Percentiles rank a stretch among this genome's conserved stretches.
Evolutionary conservation across 2,888 invertebrate species (phyloP).

Genomic region (Nymphalis c-album): DNA sequence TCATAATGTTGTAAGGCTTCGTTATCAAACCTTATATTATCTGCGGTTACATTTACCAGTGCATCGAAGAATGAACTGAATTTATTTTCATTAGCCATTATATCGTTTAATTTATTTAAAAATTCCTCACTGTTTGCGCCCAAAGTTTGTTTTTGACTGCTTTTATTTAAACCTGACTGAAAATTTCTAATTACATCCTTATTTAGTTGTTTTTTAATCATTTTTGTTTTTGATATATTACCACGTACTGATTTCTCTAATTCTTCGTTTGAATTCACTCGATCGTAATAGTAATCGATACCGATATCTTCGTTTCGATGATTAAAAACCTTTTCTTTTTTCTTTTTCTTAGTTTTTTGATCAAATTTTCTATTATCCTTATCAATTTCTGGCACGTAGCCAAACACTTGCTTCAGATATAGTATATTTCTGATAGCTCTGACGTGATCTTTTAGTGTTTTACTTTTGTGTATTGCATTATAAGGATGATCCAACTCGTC

Average conservation of each 20-base stretch:
- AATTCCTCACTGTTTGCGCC: neutral
- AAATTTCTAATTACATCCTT: conserved; percentile 16
- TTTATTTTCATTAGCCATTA: conserved; percentile 2
- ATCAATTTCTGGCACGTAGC: conserved; percentile 23
- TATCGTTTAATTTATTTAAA: conserved; percentile 25
- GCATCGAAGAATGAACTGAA: conserved; percentile 40
- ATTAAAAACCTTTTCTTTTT: neutral
- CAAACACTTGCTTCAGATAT: conserved; percentile 42
- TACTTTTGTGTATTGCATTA: conserved; percentile 34
- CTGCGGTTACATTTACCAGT: conserved; percentile 51
- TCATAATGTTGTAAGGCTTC: conserved; percentile 53
- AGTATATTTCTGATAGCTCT: conserved; percentile 48
- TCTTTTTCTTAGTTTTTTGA: neutral
- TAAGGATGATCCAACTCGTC: conserved; percentile 38
- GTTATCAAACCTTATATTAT: conserved; percentile 52
- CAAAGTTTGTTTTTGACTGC: neutral
- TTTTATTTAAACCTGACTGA: neutral
- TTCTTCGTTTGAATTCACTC: conserved; percentile 17
- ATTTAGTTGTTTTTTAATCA: neutral
- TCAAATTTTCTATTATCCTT: conserved; percentile 9
- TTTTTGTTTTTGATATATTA: conserved; percentile 28
- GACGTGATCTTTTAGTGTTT: conserved; percentile 45
- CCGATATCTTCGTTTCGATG: conserved; percentile 36
- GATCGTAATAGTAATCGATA: conserved; percentile 48
- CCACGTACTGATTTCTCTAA: neutral